These are phyloP conservation scores for Gastrophryne carolinensis DNA, from an alignment of 2,797 vertebrate species.

Conservation along the genomic window DNA sequence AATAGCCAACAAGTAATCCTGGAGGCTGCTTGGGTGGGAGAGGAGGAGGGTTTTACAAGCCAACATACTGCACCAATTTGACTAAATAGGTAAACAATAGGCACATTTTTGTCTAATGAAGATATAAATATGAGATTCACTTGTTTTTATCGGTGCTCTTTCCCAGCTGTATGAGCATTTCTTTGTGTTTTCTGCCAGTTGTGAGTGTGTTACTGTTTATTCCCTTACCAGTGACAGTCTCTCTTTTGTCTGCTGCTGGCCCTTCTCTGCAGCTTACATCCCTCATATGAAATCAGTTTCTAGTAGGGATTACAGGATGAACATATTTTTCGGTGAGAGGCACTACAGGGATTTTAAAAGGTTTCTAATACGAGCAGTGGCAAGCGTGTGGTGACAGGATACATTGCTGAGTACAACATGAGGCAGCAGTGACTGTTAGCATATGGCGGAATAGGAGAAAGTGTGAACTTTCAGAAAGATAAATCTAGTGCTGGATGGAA, in stretches of 20 bases:
- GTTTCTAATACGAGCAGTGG: constrained; percentile 7
- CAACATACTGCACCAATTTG: too few relatives aligned
- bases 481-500: not conserved
- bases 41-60: too few relatives aligned
- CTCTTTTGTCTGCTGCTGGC: constrained; percentile 18
- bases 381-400: constrained; percentile 28
- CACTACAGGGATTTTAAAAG: constrained; percentile 6
- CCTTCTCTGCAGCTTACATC: constrained; percentile 8
- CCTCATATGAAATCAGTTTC: constrained; percentile 26
- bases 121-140: not conserved
- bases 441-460: constrained; percentile 14
- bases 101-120: too few relatives aligned
- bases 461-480: constrained; percentile 2
- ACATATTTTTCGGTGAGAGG: constrained; percentile 22
- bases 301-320: constrained; percentile 25
- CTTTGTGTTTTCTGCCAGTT: not conserved
- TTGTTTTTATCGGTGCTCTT: not conserved
- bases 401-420: constrained; percentile 27
- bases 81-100: too few relatives aligned
- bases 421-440: not conserved
- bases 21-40: too few relatives aligned
- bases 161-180: not conserved
- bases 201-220: not conserved
- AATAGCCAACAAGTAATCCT: too few relatives aligned
- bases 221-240: not conserved